Evolutionary conservation across 1,140 invertebrate genomes (phyloP), one percentile per base, ranked within the genome.

Genomic region (Trigoniulus corallinus): DNA sequence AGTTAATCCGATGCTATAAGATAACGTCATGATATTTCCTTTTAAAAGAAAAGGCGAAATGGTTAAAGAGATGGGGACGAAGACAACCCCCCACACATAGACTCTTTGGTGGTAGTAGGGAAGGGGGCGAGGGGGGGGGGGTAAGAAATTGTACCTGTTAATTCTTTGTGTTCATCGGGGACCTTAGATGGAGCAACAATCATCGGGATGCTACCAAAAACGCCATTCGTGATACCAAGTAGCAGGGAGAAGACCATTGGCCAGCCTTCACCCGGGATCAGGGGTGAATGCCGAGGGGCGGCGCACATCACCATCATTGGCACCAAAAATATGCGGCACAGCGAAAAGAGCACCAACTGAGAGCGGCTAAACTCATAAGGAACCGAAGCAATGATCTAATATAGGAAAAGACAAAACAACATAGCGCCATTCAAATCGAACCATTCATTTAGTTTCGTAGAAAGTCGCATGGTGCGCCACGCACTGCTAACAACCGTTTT

Each of bases 1-100:
- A 0, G 85, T 81, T 24, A 92, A 68, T 1, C 88, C 87, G 39
- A 84, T 74, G 59, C 81, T 88, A 61, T 93, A 93, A 0, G 84
- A 85, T 0, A 92, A 60, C 0, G 86, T 92, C 87, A 93, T 93
- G 57, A 92, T 87, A 58, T 93, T 92, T 48, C 86, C 86, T 79
- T 34, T 34, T 7, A 34, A 7, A 34, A 34, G 15, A 15, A 34
- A 34, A 34, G 7, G 29, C 7, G 29, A 34, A 7, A 34, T 7
- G 15, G 29, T 7, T 34, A 34, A 34, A 34, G 7, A 7, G 15
- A 7, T 7, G 15, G 15, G 7, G 15, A 34, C 29, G 29, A 7
- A 34, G 15, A 7, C 15, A 7, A 34, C 15, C 15, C 29, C 29
- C 29, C n/a, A n/a, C n/a, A n/a, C n/a, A n/a, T n/a, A n/a, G 29